Conservation (phyloP, 2,888 invertebrate species). For the Trissolcus brochymenae region DNA sequence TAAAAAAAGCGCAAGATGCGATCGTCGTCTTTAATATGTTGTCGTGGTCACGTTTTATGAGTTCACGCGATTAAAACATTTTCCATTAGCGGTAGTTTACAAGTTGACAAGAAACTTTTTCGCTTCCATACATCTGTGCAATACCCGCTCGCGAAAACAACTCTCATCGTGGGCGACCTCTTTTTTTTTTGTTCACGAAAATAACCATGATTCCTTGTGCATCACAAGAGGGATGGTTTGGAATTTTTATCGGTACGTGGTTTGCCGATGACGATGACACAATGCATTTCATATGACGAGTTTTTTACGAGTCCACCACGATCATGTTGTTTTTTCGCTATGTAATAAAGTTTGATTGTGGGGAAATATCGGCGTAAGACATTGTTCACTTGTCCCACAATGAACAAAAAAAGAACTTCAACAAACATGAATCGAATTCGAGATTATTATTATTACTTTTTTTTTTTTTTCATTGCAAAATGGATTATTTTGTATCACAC, state of each 20-base stretch:
- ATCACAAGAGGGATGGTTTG: neutral
- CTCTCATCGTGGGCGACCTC: conserved; percentile 29
- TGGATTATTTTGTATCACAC: too few species aligned
- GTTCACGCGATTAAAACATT: conserved; percentile 58
- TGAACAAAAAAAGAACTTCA: neutral
- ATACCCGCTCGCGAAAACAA: conserved; percentile 47
- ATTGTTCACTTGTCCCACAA: too few species aligned
- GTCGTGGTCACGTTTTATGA: conserved; percentile 45
- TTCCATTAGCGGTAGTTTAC: conserved; percentile 58
- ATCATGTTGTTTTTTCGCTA: neutral
- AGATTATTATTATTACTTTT: too few species aligned
- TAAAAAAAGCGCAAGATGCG: conserved; percentile 26
- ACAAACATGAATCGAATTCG: neutral
- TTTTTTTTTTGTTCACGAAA: conserved; percentile 19
- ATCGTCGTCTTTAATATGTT: conserved; percentile 48
- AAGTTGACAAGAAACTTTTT: conserved; percentile 58
- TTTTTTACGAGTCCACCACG: conserved; percentile 2
- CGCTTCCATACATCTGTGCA: conserved; percentile 56
- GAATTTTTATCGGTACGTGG: conserved; percentile 37
- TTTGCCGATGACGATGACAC: conserved; percentile 26
- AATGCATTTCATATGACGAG: conserved; percentile 23
- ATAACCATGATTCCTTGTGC: conserved; percentile 34
- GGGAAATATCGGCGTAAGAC: conserved; percentile 4
- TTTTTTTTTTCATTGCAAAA: too few species aligned
- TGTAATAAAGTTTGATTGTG: conserved; percentile 24